These are phyloP conservation scores for Aspiorhynchus laticeps DNA, from an alignment of 2,113 vertebrate genomes.

Conservation along the genomic window DNA sequence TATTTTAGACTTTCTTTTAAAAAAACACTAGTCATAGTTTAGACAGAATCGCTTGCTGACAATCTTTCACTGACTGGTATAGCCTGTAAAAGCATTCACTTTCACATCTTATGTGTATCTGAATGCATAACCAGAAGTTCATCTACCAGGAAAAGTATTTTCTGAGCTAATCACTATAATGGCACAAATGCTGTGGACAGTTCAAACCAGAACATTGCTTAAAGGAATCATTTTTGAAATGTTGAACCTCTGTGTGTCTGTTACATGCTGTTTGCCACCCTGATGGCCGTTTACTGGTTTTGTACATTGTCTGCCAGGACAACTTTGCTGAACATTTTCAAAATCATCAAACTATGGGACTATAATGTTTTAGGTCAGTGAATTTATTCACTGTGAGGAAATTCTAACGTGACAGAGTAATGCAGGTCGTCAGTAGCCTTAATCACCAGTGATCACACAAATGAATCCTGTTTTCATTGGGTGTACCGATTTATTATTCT, in stretches of 20 bases:
- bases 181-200: slow-evolving; percentile 1
- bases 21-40: neutral
- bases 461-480: neutral
- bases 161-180: neutral
- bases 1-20: neutral
- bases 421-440: neutral
- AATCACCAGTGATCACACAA: slow-evolving; percentile 3
- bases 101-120: neutral
- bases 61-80: slow-evolving; percentile 8
- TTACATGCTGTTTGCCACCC: slow-evolving; percentile 11
- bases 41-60: neutral
- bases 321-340: neutral
- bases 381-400: neutral
- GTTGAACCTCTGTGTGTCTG: slow-evolving; percentile 19
- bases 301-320: neutral
- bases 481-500: neutral
- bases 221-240: neutral
- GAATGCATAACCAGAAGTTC: neutral
- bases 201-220: neutral
- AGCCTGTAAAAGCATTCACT: neutral
- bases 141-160: neutral
- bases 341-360: neutral
- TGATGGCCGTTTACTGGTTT: neutral
- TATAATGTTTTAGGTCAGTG: neutral
- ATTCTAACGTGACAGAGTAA: neutral